Evolutionary conservation across 2,888 invertebrate genomes (phyloP).

Genomic region (Octonoba sinensis): DNA sequence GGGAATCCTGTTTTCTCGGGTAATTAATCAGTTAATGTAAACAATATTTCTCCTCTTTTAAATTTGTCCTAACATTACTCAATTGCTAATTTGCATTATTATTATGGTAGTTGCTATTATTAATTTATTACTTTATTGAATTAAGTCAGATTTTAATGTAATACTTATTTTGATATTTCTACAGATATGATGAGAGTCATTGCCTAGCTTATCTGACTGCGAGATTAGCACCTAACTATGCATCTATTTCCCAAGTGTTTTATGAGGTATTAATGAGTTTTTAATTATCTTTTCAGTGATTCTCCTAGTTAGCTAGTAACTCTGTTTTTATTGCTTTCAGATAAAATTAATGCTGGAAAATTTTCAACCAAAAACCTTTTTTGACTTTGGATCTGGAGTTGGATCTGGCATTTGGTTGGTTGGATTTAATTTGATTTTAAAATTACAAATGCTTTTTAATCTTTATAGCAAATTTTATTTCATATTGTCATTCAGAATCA

Average conservation of each 20-base stretch:
- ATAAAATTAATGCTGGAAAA: slow-evolving; percentile 77
- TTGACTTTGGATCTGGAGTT: slow-evolving; percentile 93
- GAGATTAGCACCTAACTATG: slow-evolving; percentile 83
- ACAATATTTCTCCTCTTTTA: no score
- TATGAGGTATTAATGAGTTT: slow-evolving; percentile 74
- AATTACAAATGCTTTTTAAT: no score
- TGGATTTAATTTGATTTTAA: neutral
- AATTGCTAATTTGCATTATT: no score
- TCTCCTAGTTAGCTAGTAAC: neutral
- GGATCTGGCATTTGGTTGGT: slow-evolving; percentile 85
- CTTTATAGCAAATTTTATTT: no score
- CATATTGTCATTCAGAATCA: no score
- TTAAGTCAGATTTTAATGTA: neutral
- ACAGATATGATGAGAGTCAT: slow-evolving; percentile 77
- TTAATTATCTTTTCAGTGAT: neutral
- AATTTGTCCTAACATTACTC: no score
- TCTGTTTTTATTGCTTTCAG: slow-evolving; percentile 66
- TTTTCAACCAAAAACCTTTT: slow-evolving; percentile 82
- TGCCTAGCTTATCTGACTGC: slow-evolving; percentile 80
- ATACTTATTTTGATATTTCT: slow-evolving; percentile 33
- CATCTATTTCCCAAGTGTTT: slow-evolving; percentile 79
- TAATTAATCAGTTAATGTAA: no score
- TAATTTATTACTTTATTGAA: neutral
- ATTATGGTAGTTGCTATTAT: neutral
- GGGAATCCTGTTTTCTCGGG: no score